Percentiles rank a stretch among this genome's conserved stretches.
Evolutionary conservation across 2,113 vertebrate species (phyloP).

Genomic region (Coptodon rendalli): DNA sequence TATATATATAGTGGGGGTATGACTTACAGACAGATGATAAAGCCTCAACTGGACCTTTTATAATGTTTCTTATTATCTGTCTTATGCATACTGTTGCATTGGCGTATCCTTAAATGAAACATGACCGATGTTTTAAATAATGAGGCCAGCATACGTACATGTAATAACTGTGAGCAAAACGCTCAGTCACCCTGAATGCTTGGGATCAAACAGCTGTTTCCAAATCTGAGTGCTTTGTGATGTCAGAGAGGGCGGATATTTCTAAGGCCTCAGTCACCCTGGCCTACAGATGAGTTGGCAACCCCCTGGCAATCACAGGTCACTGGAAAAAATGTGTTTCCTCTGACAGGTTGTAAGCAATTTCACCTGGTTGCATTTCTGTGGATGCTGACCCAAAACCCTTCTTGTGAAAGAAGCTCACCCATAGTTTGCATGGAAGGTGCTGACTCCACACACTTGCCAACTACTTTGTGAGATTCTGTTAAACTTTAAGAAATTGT

Average conservation of each 20-base stretch:
- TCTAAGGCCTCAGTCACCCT: neutral
- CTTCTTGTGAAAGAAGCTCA: neutral
- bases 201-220: neutral
- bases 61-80: neutral
- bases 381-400: neutral
- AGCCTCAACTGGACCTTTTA: neutral
- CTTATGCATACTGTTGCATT: neutral
- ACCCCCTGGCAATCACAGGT: neutral
- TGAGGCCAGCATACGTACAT: neutral
- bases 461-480: neutral
- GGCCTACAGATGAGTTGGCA: neutral
- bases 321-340: accelerated
- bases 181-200: accelerated
- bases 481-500: neutral
- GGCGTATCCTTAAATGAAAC: neutral
- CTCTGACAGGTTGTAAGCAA: neutral
- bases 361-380: neutral
- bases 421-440: no score
- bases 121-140: neutral
- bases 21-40: neutral
- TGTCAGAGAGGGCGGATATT: neutral
- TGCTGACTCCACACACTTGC: neutral
- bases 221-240: neutral
- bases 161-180: neutral
- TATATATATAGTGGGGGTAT: neutral